Evolutionary conservation across 2,888 invertebrate species (phyloP).

Genomic region (Cephus sareptanus): DNA sequence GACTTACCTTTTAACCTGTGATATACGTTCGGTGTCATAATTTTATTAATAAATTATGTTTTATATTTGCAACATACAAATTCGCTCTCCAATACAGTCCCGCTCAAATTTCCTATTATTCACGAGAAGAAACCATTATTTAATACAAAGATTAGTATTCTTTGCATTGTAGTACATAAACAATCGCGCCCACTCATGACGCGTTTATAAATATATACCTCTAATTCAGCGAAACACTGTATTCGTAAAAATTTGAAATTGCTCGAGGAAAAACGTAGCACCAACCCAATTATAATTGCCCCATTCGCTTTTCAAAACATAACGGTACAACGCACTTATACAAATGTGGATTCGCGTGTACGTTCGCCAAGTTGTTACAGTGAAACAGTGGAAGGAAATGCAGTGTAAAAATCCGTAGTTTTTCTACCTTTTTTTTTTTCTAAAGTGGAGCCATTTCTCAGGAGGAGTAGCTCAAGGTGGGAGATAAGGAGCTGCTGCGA

Average conservation of each 20-base stretch:
- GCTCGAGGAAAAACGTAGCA: background rate
- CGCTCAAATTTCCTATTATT: background rate
- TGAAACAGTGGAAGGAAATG: constrained; percentile 19
- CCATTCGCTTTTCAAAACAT: background rate
- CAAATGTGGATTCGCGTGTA: background rate
- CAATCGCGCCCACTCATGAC: background rate
- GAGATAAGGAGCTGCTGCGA: constrained; percentile 27
- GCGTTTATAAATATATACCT: background rate
- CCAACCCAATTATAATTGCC: background rate
- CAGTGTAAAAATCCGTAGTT: constrained; percentile 9
- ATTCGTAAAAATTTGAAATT: background rate
- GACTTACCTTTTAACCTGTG: constrained; percentile 11
- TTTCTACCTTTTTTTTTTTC: constrained; percentile 10
- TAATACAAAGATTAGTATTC: background rate
- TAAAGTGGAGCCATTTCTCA: constrained; percentile 25
- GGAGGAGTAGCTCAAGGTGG: constrained; percentile 18
- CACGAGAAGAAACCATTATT: background rate
- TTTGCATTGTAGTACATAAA: background rate
- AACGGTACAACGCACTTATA: background rate
- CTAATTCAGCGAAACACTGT: background rate
- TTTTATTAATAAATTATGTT: constrained; percentile 15
- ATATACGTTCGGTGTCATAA: constrained; percentile 17
- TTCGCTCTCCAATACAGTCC: background rate
- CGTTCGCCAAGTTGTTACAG: constrained; percentile 13
- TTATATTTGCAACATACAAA: constrained; percentile 1